Evolutionary conservation across 1,140 invertebrate genomes (phyloP), one percentile per base, ranked within the genome.

Genomic region (Stenopsyche tienmushanensis): DNA sequence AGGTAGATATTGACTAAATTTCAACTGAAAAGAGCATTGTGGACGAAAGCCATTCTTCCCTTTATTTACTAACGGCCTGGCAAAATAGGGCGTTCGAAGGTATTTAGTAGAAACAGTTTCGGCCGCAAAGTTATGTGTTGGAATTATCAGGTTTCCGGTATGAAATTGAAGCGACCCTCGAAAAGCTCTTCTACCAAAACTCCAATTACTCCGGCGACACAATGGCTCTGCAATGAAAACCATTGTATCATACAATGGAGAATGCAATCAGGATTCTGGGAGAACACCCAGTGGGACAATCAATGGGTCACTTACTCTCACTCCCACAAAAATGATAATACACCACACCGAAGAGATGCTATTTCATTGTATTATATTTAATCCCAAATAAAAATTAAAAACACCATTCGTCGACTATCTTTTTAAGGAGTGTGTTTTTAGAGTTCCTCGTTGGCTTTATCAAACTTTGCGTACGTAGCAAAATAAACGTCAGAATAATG

Each of bases 131-230:
- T 34, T 34, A 34, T 34, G 29, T 49, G 8, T 44, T 21, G 59
- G 17, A 49, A 50, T 62, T 62, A 62, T 49, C 49, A 62, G 42
- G 59, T 62, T 62, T 62, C 59, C 59, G 59, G 42, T 23, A 24
- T 49, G 21, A 49, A 62, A 62, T 62, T 62, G 59, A 50, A 62
- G 59, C 49, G 34, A 17, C 59, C 17, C 23, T 34, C 20, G 17
- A 25, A 24, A 3, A 15, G 13, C 34, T 44, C 41, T 44, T 17
- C n/a, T 21, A 24, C 29, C 53, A 44, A 49, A 58, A 57, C 53
- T 53, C 54, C 63, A 65, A 65, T 65, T 65, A 65, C 63, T 54
- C 26, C 20, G 15, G 26, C 23, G 44, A 39, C 52, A 64, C 62
- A 64, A 64, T 64, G 52, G 62, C 2, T 18, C 25, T 47, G 63